Evolutionary conservation across 2,888 invertebrate species (phyloP), one percentile per base, ranked within the genome.

Genomic region (Heliconius ethilla): DNA sequence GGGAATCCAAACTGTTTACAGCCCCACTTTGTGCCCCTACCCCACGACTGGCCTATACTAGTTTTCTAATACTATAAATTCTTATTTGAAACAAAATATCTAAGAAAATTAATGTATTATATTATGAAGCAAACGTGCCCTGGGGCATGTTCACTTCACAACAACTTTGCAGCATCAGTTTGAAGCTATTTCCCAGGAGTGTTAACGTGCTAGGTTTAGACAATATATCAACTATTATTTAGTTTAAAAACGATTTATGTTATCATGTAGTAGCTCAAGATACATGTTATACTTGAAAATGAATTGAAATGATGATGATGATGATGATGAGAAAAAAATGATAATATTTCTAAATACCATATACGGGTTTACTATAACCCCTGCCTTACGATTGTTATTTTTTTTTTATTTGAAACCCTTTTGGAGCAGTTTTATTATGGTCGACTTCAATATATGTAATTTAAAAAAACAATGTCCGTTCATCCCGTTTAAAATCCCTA

Each of bases 101-200:
- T 72, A 75, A 77, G 77, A 55, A 77, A 79, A 79, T 79, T 79
- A 79, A 79, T 80, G 79, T 73, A 80, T 77, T 75, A 74, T 77
- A 79, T 79, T 79, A 79, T 69, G 77, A 77, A 70, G 37, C 80
- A 79, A 80, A 76, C 75, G 75, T 29, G 33, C 80, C 80, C 70
- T 27, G 18, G 79, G 79, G 80, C 59, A 69, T 77, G 51, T 70
- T 78, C 78, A 70, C 70, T 79, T 76, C 55, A 37, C 62, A 67
- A 72, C 73, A 69, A 75, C 63, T 66, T 77, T 25, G 37, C 33
- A 59, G 70, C 75, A 72, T 62, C 72, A 75, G 75, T 78, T 75
- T 29, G 40, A 51, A 77, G 75, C 75, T 72, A 77, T 77, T 75
- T 79, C 79, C 77, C 79, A 45, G 15, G 73, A 51, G 79, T 63